Evolutionary conservation across 2,888 invertebrate genomes (phyloP), one percentile per base, ranked within the genome.

Genomic region (Orchesella flavescens): DNA sequence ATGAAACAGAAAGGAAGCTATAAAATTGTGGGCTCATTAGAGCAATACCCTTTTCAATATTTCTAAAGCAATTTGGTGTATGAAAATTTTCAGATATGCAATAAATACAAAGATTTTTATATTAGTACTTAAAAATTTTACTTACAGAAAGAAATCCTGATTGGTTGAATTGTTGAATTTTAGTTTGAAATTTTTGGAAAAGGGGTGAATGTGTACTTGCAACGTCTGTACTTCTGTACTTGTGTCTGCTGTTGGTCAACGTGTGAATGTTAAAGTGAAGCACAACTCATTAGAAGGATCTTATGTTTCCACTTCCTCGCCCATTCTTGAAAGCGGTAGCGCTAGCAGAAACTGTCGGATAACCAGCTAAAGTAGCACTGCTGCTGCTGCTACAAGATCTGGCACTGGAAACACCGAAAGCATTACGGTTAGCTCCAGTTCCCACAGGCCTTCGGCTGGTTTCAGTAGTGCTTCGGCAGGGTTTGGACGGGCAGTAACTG

Each of bases 281-380:
- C 17, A 19, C 66, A 49, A n/a, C 19, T 17, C n/a, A 44, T 59
- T 44, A 74, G 15, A 43, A 75, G 17, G 75, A 65, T 66, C 75
- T 49, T 43, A 75, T 53, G 12, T 66, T 10, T 1, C 57, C 75
- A 53, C 75, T 75, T 12, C 65, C 75, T 65, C 75, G 75, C 65
- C 75, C 75, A 9, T 44, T 43, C 12, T 74, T 74, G 44, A 65
- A 49, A 63, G 74, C 53, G 43, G 65, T 43, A 24, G 43, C n/a
- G 46, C 34, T 15, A 19, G 59, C 23, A 19, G 69, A 21, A 3
- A 43, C 15, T 7, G 44, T 44, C 24, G 12, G 49, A 46, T 13
- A n/a, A 15, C 19, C 23, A n/a, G 69, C 49, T 23, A 68, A 57
- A 44, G 66, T 76, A 46, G 46, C 55, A 19, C 55, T 66, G 75